Evolutionary conservation across 2,888 invertebrate species (phyloP), one percentile per base, ranked within the genome.

Genomic region (Ypsolopha sequella): DNA sequence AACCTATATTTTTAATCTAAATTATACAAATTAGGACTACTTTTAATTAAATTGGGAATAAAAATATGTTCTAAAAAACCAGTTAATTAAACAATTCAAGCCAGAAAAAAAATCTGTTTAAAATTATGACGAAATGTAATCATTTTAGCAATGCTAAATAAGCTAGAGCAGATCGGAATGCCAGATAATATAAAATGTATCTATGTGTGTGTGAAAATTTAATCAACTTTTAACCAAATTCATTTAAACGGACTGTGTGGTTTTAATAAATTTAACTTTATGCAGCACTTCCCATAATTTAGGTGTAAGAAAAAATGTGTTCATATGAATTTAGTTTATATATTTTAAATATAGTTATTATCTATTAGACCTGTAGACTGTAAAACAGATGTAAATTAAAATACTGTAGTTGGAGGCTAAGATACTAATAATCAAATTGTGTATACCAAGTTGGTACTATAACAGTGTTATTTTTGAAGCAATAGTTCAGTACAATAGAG

Each of bases 271-370:
- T 24, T 24, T 24, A 24, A 24, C 24, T n/a, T 45, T 45, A 45
- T 45, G 33, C 24, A 47, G 47, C 38, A 51, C 45, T 51, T 51
- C 51, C 50, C 51, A 44, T 51, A 36, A 24, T 48, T 68, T 84
- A 80, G 79, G 54, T 55, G 61, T 84, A 82, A 82, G 81, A 65
- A 80, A 81, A 81, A 77, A 85, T 85, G 85, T 85, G 85, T 85
- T 85, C 85, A 85, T 85, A 82, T 80, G 74, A 82, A 80, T 80
- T 82, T 85, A 81, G 80, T 81, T 60, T 6, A 9, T 36, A 38
- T n/a, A 36, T 66, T 74, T 82, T 84, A 76, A 70, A 59, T 73
- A 74, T 76, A 76, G 70, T 72, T 52, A 24, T 44, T 78, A 70
- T 70, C 73, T 72, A 71, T 69, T 79, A 80, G 74, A 69, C 64